Base-by-base conservation (phyloP, 2,797 vertebrate species). In the Crypturellus tataupa region DNA sequence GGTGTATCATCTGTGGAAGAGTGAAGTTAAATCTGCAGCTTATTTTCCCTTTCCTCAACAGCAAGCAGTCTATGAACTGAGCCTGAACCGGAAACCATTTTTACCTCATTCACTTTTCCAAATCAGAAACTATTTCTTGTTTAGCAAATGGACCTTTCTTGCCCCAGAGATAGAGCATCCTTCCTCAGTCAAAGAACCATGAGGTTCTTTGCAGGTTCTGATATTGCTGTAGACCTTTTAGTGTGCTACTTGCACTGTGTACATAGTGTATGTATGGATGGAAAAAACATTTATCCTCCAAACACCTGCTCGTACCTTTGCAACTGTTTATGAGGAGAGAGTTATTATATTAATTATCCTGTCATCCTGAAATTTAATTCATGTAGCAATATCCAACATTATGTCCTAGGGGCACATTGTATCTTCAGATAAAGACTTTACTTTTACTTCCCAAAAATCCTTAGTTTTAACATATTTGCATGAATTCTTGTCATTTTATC, bases 341-440 rank as follows among this genome's bases (percentile, higher is more conserved):
- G 37, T 85, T 96, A 85, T 80, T 87, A 81, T 46, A 90, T 89
- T 89, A 95, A 93, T 93, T 96, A 93, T 78, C 56, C 71, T 85
- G 78, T 94, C 90, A 90, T 68, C 87, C 92, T 53, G 47, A 97
- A 97, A 91, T 89, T 85, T 94, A 95, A 95, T 94, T 94, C 42
- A 42, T 63, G 68, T 75, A 83, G 18, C 37, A 94, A 90, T 93
- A 92, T 55, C 53, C 58, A 93, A 49, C 76, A 86, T 89, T 27
- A 65, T 3, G 0, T 80, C 94, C 81, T 91, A 87, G 85, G 44
- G 72, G 69, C 33, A 92, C 7, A 69, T 89, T 46, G 62, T 71
- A 59, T 87, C 89, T 85, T 91, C 65, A 53, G 64, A 90, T 83
- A 78, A 85, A 78, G 37, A 19, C 29, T 68, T 89, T 51, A 29